phyloP scores from a whole-genome alignment of 1,140 invertebrate species.

The Rhyacophila brunnea region DNA sequence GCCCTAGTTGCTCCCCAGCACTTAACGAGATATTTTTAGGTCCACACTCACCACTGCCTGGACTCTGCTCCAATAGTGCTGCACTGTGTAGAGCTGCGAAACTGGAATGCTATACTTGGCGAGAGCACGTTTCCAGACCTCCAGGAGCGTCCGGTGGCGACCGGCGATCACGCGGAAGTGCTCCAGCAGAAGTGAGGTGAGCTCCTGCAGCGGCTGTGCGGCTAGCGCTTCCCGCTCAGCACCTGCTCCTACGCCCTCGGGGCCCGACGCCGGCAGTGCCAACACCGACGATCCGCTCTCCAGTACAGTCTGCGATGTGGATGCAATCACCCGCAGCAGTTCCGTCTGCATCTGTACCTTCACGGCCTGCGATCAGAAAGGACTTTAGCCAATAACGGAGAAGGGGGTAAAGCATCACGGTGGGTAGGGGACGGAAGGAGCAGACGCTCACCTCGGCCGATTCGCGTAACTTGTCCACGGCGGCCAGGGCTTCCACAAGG shows the following conservation, averaged over 20 bases:
- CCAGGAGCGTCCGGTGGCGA: constrained; percentile 65
- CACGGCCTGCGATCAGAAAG: constrained; percentile 60
- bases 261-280: constrained; percentile 12
- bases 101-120: constrained; percentile 56
- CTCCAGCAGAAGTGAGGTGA: constrained; percentile 66
- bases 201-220: constrained; percentile 52
- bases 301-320: constrained; percentile 74
- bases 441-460: constrained; percentile 75
- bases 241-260: constrained; percentile 36
- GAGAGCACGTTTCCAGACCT: constrained; percentile 58
- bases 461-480: constrained; percentile 80
- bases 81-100: constrained; percentile 69
- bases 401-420: background rate
- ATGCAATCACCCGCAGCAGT: constrained; percentile 71
- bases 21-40: no score
- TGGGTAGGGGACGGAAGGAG: no score
- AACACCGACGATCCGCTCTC: constrained; percentile 50
- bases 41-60: constrained; percentile 73
- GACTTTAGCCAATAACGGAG: no score
- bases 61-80: constrained; percentile 85
- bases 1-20: no score
- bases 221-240: constrained; percentile 33
- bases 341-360: constrained; percentile 80
- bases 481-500: constrained; percentile 81
- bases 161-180: constrained; percentile 73